Base-by-base conservation (phyloP, 2,888 invertebrate genomes). In the Pomacea canaliculata region DNA sequence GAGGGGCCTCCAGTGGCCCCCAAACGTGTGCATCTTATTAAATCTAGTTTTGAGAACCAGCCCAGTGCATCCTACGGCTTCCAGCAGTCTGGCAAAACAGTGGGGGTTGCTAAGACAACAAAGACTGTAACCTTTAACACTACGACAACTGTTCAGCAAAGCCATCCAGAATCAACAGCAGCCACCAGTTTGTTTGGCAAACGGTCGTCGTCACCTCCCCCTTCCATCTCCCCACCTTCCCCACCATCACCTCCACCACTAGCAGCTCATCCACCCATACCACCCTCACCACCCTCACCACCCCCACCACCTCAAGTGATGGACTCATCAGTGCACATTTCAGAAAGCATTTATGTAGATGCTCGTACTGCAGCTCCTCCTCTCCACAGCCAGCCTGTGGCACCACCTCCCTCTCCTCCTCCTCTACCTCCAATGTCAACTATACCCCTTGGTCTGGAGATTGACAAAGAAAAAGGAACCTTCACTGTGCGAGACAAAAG, bases 351-450 rank as follows among this genome's bases (percentile, higher is more conserved):
- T 37, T 74, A 74, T 59, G 10, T 48, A 59, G 74, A 74, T 19
- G 69, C 66, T 46, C 72, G 59, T 70, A 76, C 48, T 7, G 67
- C 71, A 12, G 68, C 65, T 16, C 81, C 79, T 1, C 73, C 78
- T 51, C 81, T 81, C 16, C 81, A 79, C 77, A 77, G 73, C 37
- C 81, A 81, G 68, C 77, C 80, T 63, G 60, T 80, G 74, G 23
- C 80, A 72, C 48, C 75, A 16, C 83, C 85, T 9, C 82, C 84
- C 37, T 83, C 85, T 18, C 84, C 85, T 56, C 85, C 86, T 13
- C 91, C 90, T 92, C 94, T n/a, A 0, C 96, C 97, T 0, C 96
- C 97, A 0, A 96, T 96, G 16, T 69, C 76, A n/a, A 68, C 71
- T n/a, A 46, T 69, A 18, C 70, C 72, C 18, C 74, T 76, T n/a